Conservation (phyloP, 2,797 vertebrate genomes). For the Smutsia temminckii region DNA sequence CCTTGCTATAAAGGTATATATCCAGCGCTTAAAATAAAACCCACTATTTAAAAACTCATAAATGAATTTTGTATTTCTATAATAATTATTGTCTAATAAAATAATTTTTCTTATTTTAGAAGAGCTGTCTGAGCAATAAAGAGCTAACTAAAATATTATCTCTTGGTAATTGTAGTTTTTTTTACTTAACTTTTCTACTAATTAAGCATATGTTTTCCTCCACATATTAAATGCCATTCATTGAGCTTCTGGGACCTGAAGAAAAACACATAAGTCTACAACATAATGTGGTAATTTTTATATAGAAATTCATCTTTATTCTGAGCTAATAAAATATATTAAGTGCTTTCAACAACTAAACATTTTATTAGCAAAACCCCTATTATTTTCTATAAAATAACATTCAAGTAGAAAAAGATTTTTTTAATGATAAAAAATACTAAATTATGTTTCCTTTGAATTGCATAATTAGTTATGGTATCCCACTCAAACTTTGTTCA, state of each 20-base stretch:
- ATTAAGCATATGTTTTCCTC: not conserved
- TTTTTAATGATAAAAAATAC: not conserved
- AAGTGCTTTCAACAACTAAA: not conserved
- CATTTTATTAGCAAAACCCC: not conserved
- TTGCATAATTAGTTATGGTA: not conserved
- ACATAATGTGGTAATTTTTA: not conserved
- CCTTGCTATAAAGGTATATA: not conserved
- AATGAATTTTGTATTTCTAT: not conserved
- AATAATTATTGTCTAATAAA: not conserved
- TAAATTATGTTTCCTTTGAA: not conserved
- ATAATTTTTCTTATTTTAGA: not conserved
- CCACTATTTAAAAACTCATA: not conserved
- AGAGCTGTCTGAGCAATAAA: not conserved
- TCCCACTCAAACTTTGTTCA: not conserved
- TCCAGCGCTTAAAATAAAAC: not conserved
- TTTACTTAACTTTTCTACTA: not conserved
- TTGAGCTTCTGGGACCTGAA: not conserved
- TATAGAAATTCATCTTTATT: not conserved
- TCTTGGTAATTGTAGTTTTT: not conserved
- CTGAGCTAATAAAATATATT: not conserved
- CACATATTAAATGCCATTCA: not conserved
- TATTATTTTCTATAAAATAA: not conserved
- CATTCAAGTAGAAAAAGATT: not conserved
- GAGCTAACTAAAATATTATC: not conserved
- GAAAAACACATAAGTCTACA: not conserved